Evolutionary conservation across 2,113 vertebrate species (phyloP), one percentile per base, ranked within the genome.

Genomic region (Promerops cafer): DNA sequence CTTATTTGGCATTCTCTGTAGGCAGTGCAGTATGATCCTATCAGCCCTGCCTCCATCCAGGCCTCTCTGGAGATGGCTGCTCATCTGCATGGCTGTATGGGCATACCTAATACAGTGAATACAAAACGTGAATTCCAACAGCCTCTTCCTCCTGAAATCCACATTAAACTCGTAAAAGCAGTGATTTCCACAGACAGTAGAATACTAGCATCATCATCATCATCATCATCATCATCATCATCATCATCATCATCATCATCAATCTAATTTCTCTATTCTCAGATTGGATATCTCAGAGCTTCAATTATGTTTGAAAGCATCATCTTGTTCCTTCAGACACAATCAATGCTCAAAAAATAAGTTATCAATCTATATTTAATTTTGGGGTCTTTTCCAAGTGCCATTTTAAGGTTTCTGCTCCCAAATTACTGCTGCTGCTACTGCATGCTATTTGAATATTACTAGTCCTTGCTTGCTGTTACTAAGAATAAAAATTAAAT

Each of bases 1-100:
- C 61, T 71, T 35, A 21, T 53, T 47, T 76, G 40, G 49, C 28
- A 53, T 42, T 81, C 42, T 53, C 40, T 77, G 33, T 16, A 77
- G 83, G 59, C 47, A 56, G 30, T 1, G 0, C 21, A 64, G 28
- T 1, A 3, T 31, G 13, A 65, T 23, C 45, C 49, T 26, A 2
- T 40, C 45, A 45, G 37, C 42, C 20, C 77, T 75, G 33, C 11
- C 45, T 86, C 68, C 45, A 39, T 23, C 40, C 68, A 77, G 45
- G 31, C 39, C n/a, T 88, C n/a, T 30, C 42, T 61, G 39, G 42
- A 71, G 33, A 15, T 19, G 20, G 31, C 11, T 42, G 49, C 35
- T 85, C 40, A n/a, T 40, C 53, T 57, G 8, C 22, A 57, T 26
- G 31, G 13, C 28, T 74, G 8, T 16, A 22, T 2, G 69, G 35